A percentile compares a stretch with the other conserved stretches of the same genome.
phyloP scores from a whole-genome alignment of 1,140 invertebrate species.

The Bicyclus anynana region DNA sequence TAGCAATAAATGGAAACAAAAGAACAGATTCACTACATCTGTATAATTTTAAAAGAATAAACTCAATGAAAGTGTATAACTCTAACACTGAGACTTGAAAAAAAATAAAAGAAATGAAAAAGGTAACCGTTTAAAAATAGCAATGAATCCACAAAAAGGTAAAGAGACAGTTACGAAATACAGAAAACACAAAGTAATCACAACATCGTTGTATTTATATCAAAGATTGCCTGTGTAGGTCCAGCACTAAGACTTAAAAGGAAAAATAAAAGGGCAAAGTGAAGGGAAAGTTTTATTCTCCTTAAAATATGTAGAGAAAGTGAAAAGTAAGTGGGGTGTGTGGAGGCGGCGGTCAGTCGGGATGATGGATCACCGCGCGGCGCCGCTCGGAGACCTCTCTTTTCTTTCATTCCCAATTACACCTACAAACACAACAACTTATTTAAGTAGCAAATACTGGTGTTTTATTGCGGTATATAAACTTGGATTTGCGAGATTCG shows the following conservation, averaged over 20 bases:
- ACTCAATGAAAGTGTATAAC: too few species aligned
- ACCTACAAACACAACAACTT: conserved; percentile 61
- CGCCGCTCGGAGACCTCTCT: conserved; percentile 46
- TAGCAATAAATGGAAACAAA: too few species aligned
- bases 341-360: conserved; percentile 64
- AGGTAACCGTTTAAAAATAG: neutral
- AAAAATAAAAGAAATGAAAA: neutral
- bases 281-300: conserved; percentile 70
- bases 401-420: conserved; percentile 68
- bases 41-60: too few species aligned
- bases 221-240: conserved; percentile 20
- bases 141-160: neutral
- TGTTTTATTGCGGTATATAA: conserved; percentile 1
- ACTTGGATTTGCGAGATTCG: neutral
- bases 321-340: conserved; percentile 70
- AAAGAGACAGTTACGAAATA: neutral
- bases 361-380: conserved; percentile 72
- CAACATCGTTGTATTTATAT: conserved; percentile 3
- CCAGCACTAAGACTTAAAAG: conserved; percentile 30
- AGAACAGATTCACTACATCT: too few species aligned
- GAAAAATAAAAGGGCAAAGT: conserved; percentile 58
- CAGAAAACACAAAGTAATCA: neutral
- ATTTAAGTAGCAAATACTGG: conserved; percentile 25
- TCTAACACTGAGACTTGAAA: too few species aligned
- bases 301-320: conserved; percentile 77